Conservation (phyloP, 2,888 invertebrate genomes). For the Rambutsinella grinnellia region DNA sequence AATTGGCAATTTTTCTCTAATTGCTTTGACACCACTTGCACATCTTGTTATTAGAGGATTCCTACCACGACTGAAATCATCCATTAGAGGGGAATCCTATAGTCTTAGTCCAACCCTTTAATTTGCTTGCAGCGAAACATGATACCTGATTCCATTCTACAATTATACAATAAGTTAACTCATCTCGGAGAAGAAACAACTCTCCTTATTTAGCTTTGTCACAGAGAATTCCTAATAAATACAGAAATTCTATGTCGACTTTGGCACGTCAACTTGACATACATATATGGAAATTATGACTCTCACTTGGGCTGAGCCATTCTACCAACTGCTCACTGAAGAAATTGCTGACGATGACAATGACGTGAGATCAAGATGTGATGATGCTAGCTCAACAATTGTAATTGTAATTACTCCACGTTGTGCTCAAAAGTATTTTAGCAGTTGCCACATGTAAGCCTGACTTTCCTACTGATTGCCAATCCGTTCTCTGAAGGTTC, state of each 20-base stretch:
- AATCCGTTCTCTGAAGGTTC: too few relatives aligned
- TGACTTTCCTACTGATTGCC: background rate
- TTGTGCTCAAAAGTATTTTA: too few relatives aligned
- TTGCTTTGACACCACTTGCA: background rate
- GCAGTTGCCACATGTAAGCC: background rate
- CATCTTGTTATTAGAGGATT: background rate
- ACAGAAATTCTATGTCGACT: constrained; percentile 45
- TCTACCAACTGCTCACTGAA: background rate
- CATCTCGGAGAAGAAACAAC: constrained; percentile 26
- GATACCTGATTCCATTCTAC: too few relatives aligned
- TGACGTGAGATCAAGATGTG: constrained; percentile 27
- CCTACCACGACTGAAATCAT: background rate
- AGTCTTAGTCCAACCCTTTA: too few relatives aligned
- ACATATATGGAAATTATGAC: constrained; percentile 50
- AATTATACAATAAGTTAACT: background rate
- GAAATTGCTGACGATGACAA: constrained; percentile 33
- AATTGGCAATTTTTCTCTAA: background rate
- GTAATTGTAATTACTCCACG: too few relatives aligned
- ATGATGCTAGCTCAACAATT: too few relatives aligned
- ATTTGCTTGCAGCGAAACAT: too few relatives aligned
- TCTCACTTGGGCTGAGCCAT: background rate
- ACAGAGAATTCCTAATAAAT: constrained; percentile 54
- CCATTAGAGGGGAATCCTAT: background rate
- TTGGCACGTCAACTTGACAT: constrained; percentile 56
- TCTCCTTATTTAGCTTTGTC: constrained; percentile 57